Evolutionary conservation across 35 echinoderm and acorn worm species (phyloP), one percentile per base, ranked within the genome.

Genomic region (Apostichopus japonicus): DNA sequence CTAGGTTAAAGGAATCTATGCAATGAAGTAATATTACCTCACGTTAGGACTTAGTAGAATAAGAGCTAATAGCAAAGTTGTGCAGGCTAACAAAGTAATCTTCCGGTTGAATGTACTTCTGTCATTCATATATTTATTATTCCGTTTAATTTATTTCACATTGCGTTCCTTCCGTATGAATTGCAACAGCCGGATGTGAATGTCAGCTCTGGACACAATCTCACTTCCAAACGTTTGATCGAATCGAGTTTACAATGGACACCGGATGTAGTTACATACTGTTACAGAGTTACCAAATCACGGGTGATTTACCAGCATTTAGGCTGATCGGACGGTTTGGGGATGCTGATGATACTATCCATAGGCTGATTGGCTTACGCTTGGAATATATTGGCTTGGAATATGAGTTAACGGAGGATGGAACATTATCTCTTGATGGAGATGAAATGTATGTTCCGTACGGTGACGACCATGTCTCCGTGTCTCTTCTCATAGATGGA

Each of bases 191-290:
- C 44, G 79, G 5, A 55, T 84, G 54, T 57, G 80, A 84, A 54
- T 84, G 80, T 84, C 80, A 51, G 5, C 17, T 84, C 2, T 84
- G 80, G 80, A 84, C 80, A 1, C 53, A 57, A n/a, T 84, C 80
- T 8, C 80, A 84, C 56, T 56, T 84, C 56, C 80, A 57, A 57
- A 84, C 80, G 5, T 84, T 84, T 84, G 80, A 84, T 57, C 52
- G 80, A 19, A 5, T 56, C 8, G 56, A 7, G 8, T 84, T 84
- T 57, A 84, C 80, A 13, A 4, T 84, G 5, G 56, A 84, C 14
- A 44, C 53, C 16, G 80, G 80, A 21, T 84, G 80, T 19, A 84
- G 54, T 84, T 84, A 84, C 54, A 44, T 56, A 10, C 55, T 84
- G 19, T 84, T 84, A 10, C 55, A 84, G 10, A 84, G 23, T 57